Conservation (phyloP, 2,888 invertebrate genomes). For the Tethea ocularis region DNA sequence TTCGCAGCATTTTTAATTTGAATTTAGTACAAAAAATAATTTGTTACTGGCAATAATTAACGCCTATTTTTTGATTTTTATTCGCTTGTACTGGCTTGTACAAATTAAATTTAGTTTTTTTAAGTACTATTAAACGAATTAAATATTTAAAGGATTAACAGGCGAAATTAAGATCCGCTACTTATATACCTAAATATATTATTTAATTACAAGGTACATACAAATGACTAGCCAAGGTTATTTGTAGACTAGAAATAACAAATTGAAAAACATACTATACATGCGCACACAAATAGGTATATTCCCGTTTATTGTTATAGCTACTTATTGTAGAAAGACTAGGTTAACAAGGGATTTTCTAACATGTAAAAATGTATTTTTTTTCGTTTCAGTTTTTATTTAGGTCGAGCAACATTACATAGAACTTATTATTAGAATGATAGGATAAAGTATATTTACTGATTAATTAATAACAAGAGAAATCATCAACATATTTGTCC, state of each 20-base stretch:
- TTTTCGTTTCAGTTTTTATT: neutral
- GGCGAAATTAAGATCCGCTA: slow-evolving; percentile 29
- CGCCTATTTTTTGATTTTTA: neutral
- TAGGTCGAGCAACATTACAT: neutral
- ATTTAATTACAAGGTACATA: slow-evolving; percentile 29
- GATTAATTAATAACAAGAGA: too few relatives aligned
- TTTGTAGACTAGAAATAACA: slow-evolving; percentile 13
- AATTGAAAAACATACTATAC: neutral
- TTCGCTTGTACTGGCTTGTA: slow-evolving; percentile 5
- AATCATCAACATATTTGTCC: too few relatives aligned
- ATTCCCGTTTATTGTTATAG: slow-evolving; percentile 19
- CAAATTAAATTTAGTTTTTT: slow-evolving; percentile 14
- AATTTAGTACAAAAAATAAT: neutral
- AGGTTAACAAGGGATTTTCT: slow-evolving; percentile 8
- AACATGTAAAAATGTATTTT: neutral
- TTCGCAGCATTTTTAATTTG: neutral
- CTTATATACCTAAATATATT: slow-evolving; percentile 9
- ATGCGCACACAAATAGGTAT: slow-evolving; percentile 18
- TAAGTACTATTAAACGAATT: slow-evolving; percentile 23
- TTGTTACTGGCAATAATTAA: too few relatives aligned
- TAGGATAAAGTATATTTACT: too few relatives aligned
- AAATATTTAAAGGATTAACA: slow-evolving; percentile 31
- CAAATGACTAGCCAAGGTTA: slow-evolving; percentile 29
- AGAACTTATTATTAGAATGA: too few relatives aligned
- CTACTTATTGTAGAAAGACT: neutral